Conservation (phyloP, 1,140 invertebrate genomes). For the Tenebrio molitor region DNA sequence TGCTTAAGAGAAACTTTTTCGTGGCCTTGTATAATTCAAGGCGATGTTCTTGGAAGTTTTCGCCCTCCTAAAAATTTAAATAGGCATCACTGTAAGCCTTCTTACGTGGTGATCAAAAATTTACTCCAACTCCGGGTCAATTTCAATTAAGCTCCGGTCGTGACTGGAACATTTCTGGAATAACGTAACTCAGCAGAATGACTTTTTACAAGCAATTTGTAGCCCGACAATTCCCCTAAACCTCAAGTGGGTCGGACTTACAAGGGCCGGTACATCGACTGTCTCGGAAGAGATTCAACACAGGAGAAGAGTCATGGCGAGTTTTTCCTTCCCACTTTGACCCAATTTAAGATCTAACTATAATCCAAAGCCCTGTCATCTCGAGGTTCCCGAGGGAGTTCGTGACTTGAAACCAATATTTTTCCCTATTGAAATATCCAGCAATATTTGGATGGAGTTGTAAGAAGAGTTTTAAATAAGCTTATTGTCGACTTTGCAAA, state of each 20-base stretch:
- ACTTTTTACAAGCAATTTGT: conserved; percentile 56
- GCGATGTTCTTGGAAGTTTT: conserved; percentile 25
- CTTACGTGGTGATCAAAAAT: conserved; percentile 29
- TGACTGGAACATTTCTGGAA: conserved; percentile 41
- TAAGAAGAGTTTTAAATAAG: conserved; percentile 32
- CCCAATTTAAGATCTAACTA: conserved; percentile 40
- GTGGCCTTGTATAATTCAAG: conserved; percentile 26
- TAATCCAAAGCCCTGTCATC: conserved; percentile 39
- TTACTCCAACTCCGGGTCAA: neutral
- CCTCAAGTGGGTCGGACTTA: conserved; percentile 51
- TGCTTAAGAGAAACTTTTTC: conserved; percentile 32
- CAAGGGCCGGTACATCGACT: conserved; percentile 44
- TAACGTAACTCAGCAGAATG: conserved; percentile 51
- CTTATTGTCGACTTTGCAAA: conserved; percentile 29
- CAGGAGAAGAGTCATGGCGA: conserved; percentile 20
- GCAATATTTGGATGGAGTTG: conserved; percentile 10
- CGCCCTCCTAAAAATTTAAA: conserved; percentile 27
- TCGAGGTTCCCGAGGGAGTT: conserved; percentile 20
- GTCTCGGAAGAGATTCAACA: conserved; percentile 36
- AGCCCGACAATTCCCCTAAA: conserved; percentile 45
- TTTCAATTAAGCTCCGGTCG: conserved; percentile 50
- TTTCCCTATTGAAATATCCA: conserved; percentile 41
- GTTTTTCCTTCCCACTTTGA: conserved; percentile 43
- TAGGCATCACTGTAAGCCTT: conserved; percentile 22
- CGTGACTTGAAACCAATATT: conserved; percentile 46